Base-by-base conservation (phyloP, 1,140 invertebrate species). In the Ceratina australensis region DNA sequence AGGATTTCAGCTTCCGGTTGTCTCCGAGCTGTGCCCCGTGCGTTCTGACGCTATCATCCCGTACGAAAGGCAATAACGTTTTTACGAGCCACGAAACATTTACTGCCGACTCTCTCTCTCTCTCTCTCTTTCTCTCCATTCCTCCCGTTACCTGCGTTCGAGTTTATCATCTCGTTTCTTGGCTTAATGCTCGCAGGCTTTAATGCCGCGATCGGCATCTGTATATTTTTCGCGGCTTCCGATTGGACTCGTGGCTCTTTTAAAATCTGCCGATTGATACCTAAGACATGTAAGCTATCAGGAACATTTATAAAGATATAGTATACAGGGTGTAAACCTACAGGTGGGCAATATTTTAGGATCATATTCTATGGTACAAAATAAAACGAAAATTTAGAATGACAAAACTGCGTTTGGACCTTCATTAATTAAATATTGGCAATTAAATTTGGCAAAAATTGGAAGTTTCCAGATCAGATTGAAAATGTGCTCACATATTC, bases 31-130 rank as follows among this genome's bases (percentile, higher is more conserved):
- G 57, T 57, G 8, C 50, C 22, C 50, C 75, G 78, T 33, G 22
- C 63, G 73, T 79, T 76, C 63, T 56, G 69, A 81, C 80, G 83
- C 71, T 84, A 88, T 80, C 79, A 64, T 78, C 72, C 65, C 83
- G 84, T 81, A 82, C 83, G 86, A 84, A 87, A 88, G 79, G 89
- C 84, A 89, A 90, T 91, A 91, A 91, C 87, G 84, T 89, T 91
- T 92, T 91, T 91, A 92, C 89, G 90, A 91, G 89, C 89, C 87
- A 89, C 90, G 88, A 90, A 90, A 90, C 89, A 91, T 91, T 91
- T 92, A 92, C 91, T 90, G 88, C 89, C 85, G 81, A 86, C 88
- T 84, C 81, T 82, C 81, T 49, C 2, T 47, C 60, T 60, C 57
- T 60, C 57, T 60, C 59, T 28, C 26, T 60, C 24, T 28, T 3